Evolutionary conservation across 2,888 invertebrate species (phyloP).

Genomic region (Buathra laborator): DNA sequence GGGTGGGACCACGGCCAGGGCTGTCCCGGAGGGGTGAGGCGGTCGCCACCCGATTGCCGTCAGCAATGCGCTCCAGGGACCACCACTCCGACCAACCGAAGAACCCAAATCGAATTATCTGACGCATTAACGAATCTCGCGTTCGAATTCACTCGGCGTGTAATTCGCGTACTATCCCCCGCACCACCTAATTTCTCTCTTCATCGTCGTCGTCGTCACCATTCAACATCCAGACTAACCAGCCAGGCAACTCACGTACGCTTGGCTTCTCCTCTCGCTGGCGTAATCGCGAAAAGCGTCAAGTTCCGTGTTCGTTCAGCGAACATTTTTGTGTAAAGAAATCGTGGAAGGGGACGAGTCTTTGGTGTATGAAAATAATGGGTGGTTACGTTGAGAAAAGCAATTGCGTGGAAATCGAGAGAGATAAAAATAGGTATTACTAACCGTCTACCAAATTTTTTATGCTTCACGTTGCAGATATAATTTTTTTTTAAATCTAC

Average conservation of each 20-base stretch:
- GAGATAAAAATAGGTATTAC: not conserved
- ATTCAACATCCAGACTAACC: constrained; percentile 14
- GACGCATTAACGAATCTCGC: constrained; percentile 66
- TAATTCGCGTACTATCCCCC: constrained; percentile 41
- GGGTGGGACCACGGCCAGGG: not conserved
- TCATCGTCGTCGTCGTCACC: constrained; percentile 20
- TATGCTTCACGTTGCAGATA: not conserved
- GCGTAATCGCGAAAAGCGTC: not conserved
- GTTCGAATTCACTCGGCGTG: constrained; percentile 61
- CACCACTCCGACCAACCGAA: constrained; percentile 39
- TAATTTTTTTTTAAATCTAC: too few relatives aligned
- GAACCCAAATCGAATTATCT: constrained; percentile 65
- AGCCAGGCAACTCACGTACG: constrained; percentile 20
- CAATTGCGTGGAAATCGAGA: not conserved
- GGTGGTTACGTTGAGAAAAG: not conserved
- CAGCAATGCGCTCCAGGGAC: constrained; percentile 52
- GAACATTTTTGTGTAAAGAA: not conserved
- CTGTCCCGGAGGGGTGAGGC: not conserved
- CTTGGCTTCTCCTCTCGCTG: not conserved
- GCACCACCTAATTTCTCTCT: not conserved
- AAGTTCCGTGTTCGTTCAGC: not conserved
- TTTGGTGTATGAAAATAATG: not conserved
- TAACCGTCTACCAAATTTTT: not conserved
- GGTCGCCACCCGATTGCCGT: constrained; percentile 53
- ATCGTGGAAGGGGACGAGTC: not conserved